Percentiles rank a stretch among this genome's conserved stretches.
These are phyloP conservation scores for Macrochelys suwanniensis DNA, from an alignment of 2,797 vertebrate genomes.

Conservation along the genomic window DNA sequence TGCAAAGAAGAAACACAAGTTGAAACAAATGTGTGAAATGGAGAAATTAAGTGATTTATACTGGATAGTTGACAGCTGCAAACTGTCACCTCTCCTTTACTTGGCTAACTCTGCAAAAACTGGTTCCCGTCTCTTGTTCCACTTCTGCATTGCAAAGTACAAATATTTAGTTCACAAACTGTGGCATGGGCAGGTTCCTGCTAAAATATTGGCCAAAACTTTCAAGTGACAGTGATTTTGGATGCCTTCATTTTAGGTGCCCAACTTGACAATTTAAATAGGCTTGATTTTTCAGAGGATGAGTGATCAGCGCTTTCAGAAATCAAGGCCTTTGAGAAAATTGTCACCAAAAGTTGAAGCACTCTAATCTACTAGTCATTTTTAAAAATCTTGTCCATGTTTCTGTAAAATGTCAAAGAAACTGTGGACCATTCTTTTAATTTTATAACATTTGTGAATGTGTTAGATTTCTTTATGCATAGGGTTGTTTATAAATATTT, in stretches of 20 bases:
- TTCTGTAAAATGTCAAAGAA: background rate
- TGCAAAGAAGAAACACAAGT: background rate
- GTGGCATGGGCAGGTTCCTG: background rate
- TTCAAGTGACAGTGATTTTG: background rate
- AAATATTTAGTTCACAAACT: background rate
- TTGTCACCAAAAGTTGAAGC: background rate
- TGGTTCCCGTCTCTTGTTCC: background rate
- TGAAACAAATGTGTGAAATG: background rate
- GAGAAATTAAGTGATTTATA: background rate
- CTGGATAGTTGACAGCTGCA: background rate
- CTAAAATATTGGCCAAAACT: background rate
- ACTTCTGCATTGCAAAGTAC: background rate
- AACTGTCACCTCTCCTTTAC: background rate
- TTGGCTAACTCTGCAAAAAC: background rate
- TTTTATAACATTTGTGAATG: background rate
- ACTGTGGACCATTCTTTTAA: background rate
- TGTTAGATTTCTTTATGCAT: too few species aligned
- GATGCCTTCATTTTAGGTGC: background rate
- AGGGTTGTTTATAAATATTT: background rate
- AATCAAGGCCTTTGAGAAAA: background rate
- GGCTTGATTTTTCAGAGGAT: background rate
- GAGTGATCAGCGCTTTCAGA: background rate
- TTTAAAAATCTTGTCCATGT: background rate
- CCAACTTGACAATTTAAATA: background rate
- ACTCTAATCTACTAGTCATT: background rate